Conservation (phyloP, 2,113 vertebrate genomes). For the Barnardius zonarius region DNA sequence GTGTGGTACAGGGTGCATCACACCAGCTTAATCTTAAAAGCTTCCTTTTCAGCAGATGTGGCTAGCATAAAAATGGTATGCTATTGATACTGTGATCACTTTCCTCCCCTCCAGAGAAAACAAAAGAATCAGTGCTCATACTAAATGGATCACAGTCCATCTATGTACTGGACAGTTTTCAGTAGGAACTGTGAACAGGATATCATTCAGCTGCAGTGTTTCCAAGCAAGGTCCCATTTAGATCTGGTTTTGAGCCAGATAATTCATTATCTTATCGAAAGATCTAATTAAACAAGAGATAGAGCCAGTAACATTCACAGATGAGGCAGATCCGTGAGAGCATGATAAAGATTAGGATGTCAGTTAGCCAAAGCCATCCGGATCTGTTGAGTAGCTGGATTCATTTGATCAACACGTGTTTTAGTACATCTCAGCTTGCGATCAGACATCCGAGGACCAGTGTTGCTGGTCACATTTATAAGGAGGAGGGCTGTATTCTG, state of each 20-base stretch:
- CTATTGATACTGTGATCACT: neutral
- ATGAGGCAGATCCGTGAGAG: neutral
- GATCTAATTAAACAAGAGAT: neutral
- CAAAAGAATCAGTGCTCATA: neutral
- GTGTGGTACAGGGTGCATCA: neutral
- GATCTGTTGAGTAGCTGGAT: neutral
- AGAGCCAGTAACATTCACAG: neutral
- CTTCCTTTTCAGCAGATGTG: neutral
- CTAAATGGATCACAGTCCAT: neutral
- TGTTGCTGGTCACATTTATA: rapidly evolving
- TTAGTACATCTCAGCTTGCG: neutral
- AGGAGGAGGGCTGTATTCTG: neutral
- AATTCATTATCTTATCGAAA: neutral
- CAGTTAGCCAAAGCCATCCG: neutral
- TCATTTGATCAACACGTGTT: neutral
- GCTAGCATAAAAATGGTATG: neutral
- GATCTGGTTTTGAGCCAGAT: neutral
- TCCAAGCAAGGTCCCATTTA: neutral
- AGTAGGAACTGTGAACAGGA: neutral
- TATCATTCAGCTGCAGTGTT: neutral
- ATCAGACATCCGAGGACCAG: neutral
- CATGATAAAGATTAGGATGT: neutral
- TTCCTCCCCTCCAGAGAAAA: neutral
- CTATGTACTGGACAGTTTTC: neutral
- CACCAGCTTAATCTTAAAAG: neutral